Percentiles rank a stretch among this genome's conserved stretches.
Evolutionary conservation across 2,113 vertebrate species (phyloP).

Genomic region (Neogobius melanostomus): DNA sequence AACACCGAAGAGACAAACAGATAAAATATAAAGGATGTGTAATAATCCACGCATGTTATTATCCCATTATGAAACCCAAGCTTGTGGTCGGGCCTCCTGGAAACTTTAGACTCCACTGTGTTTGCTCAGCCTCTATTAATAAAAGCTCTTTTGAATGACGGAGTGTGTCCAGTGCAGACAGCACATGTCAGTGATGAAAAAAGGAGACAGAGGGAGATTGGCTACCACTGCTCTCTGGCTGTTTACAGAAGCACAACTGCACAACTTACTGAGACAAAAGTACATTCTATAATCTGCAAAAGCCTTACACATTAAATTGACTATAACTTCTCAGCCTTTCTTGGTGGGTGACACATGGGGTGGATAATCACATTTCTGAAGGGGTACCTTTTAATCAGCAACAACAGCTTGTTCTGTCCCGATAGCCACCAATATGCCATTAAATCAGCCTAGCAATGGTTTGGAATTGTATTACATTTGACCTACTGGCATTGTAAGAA

Average conservation of each 20-base stretch:
- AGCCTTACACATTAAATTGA: too few species aligned
- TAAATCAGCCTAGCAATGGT: too few species aligned
- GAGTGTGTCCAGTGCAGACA: constrained; percentile 71
- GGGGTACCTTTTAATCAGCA: too few species aligned
- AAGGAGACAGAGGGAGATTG: constrained; percentile 26
- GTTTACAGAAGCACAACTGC: constrained; percentile 53
- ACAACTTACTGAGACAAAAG: constrained; percentile 1
- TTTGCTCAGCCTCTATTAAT: constrained; percentile 79
- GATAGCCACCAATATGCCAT: too few species aligned
- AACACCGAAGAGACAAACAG: constrained; percentile 18
- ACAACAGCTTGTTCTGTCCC: too few species aligned
- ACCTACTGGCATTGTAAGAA: too few species aligned
- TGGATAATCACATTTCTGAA: too few species aligned
- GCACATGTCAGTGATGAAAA: constrained; percentile 68
- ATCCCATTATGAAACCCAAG: constrained; percentile 76
- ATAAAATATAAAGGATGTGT: constrained; percentile 71
- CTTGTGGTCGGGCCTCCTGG: constrained; percentile 61
- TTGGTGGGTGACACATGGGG: too few species aligned
- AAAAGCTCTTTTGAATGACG: constrained; percentile 70
- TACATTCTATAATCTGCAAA: too few species aligned
- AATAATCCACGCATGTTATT: constrained; percentile 69
- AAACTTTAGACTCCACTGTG: constrained; percentile 71
- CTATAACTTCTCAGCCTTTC: too few species aligned
- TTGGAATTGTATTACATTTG: too few species aligned
- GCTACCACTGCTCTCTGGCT: constrained; percentile 53